Conservation (phyloP, 2,797 vertebrate species). For the Glossophaga mutica region DNA sequence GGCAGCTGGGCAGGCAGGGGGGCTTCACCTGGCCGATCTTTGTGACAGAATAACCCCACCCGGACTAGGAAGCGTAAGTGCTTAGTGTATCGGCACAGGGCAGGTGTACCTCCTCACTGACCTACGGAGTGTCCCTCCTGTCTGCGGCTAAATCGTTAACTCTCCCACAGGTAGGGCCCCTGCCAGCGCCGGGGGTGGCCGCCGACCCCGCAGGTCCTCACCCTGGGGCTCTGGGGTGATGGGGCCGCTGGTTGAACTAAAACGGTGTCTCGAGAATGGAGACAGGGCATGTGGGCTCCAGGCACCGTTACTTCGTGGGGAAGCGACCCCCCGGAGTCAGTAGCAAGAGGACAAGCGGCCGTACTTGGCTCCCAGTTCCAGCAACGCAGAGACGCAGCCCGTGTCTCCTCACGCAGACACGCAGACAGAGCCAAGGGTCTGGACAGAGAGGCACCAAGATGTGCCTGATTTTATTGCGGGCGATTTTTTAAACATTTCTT, state of each 20-base stretch:
- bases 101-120: not conserved
- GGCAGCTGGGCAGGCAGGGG: no score
- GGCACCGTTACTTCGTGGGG: not conserved
- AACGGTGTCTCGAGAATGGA: not conserved
- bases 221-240: not conserved
- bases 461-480: not conserved
- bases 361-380: not conserved
- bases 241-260: fast-evolving
- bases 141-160: fast-evolving
- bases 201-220: not conserved
- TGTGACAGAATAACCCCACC: not conserved
- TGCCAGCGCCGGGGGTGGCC: no score
- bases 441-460: not conserved
- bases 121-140: fast-evolving
- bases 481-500: not conserved
- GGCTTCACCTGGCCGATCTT: no score
- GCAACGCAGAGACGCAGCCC: not conserved
- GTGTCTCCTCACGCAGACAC: not conserved
- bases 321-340: not conserved
- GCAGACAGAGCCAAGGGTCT: not conserved
- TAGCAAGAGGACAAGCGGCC: not conserved
- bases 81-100: not conserved
- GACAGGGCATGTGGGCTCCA: not conserved
- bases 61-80: not conserved
- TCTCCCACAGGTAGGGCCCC: fast-evolving